Evolutionary conservation across 1,140 invertebrate genomes (phyloP).

Genomic region (Telenomus remus): DNA sequence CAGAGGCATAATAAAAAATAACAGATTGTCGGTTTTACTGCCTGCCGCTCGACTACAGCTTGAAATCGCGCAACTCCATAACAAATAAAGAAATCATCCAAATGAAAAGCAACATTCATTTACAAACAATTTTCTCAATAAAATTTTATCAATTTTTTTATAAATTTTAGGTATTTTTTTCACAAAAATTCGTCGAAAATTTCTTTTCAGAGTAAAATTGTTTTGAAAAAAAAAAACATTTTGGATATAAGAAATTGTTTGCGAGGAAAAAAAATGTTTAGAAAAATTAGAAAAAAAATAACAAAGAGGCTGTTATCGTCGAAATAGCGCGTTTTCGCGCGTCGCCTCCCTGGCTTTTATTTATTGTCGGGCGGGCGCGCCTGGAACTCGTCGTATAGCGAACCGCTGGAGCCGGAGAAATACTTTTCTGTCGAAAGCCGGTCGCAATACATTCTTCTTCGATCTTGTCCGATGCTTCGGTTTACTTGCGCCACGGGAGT

Average conservation of each 20-base stretch:
- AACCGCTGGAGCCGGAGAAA: constrained; percentile 37
- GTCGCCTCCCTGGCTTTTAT: constrained; percentile 53
- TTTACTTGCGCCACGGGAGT: constrained; percentile 55
- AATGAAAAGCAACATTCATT: constrained; percentile 2
- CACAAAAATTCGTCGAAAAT: no score
- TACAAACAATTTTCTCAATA: background rate
- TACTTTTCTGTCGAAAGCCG: constrained; percentile 57
- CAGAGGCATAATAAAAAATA: constrained; percentile 55
- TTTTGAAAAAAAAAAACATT: no score
- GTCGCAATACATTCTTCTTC: constrained; percentile 58
- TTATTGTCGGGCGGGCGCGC: constrained; percentile 49
- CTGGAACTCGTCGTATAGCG: constrained; percentile 51
- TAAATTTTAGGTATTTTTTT: no score
- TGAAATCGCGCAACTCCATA: constrained; percentile 21
- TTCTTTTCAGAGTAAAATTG: no score
- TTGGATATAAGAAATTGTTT: no score
- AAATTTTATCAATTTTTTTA: no score
- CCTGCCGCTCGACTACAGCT: constrained; percentile 18
- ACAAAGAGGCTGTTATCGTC: constrained; percentile 40
- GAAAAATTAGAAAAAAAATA: constrained; percentile 47
- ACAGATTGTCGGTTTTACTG: constrained; percentile 53
- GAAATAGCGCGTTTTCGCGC: constrained; percentile 59
- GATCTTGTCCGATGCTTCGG: constrained; percentile 53
- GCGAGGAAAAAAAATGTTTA: constrained; percentile 31
- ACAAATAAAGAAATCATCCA: constrained; percentile 39